Conservation (phyloP, 1,140 invertebrate species). For the Schlechtendalia chinensis region DNA sequence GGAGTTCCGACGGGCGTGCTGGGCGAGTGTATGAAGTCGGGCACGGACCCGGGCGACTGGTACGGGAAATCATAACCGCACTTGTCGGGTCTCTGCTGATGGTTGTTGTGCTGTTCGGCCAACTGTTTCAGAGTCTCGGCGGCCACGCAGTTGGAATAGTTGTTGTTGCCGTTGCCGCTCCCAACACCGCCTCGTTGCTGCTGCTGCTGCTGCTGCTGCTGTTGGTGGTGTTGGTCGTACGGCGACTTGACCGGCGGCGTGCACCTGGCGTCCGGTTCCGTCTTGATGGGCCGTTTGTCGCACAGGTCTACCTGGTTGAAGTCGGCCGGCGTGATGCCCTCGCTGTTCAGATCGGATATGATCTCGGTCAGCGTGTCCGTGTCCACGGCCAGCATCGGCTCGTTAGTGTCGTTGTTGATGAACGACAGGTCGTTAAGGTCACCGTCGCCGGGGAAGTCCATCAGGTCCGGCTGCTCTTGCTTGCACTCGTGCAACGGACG, state of each 20-base stretch:
- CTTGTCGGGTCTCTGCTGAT: slow-evolving; percentile 36
- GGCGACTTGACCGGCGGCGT: slow-evolving; percentile 39
- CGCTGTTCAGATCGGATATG: slow-evolving; percentile 73
- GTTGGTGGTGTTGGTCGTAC: slow-evolving; percentile 40
- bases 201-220: slow-evolving; percentile 30
- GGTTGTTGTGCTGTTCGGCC: slow-evolving; percentile 78
- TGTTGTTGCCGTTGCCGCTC: neutral
- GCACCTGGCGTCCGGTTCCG: slow-evolving; percentile 30
- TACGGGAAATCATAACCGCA: slow-evolving; percentile 44
- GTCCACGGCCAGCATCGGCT: slow-evolving; percentile 38
- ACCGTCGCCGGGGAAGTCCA: slow-evolving; percentile 59
- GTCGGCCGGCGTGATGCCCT: slow-evolving; percentile 75
- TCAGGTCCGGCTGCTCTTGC: slow-evolving; percentile 65
- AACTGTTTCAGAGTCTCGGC: slow-evolving; percentile 93
- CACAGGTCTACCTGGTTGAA: slow-evolving; percentile 62
- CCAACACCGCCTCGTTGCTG: neutral
- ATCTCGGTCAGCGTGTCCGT: slow-evolving; percentile 44
- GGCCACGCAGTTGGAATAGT: slow-evolving; percentile 65
- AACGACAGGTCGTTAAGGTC: slow-evolving; percentile 42
- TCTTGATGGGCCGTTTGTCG: slow-evolving; percentile 39
- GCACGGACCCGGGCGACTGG: slow-evolving; percentile 42
- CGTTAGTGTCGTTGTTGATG: slow-evolving; percentile 39
- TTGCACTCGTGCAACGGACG: slow-evolving; percentile 72
- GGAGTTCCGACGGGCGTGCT: slow-evolving; percentile 43
- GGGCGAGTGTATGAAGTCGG: slow-evolving; percentile 39